Base-by-base conservation (phyloP, 2,888 invertebrate genomes). In the Capitulum mitella region DNA sequence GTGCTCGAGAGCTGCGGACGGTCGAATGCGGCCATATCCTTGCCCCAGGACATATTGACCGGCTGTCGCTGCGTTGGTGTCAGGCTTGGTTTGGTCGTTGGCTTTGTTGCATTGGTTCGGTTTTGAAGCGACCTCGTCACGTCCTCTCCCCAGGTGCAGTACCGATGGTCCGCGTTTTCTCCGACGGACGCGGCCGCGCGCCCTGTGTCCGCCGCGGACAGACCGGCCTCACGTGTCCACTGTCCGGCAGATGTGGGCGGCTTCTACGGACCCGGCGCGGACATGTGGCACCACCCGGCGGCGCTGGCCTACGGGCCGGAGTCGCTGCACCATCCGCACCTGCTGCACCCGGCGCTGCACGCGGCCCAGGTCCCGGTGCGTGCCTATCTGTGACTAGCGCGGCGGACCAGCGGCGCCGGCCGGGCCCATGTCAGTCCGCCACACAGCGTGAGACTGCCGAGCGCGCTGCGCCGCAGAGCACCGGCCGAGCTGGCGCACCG, bases 361-460 rank as follows among this genome's bases (percentile, higher is more conserved):
- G 80, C 97, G 87, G 97, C 95, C 88, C 97, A 97, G 92, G 94
- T 97, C 88, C 95, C 95, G 87, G 95, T 95, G 88, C 93, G 95
- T 89, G 94, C 94, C 89, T 95, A 94, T 91, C 94, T 95, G 92
- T 95, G 94, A 95, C 94, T 94, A 81, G 78, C 78, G 79, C 78
- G 79, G 74, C 64, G 74, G 58, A 37, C 75, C 75, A 54, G 54
- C 74, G 75, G 75, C 40, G 51, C 78, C 26, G 32, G 37, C 78
- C 34, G 51, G 70, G 70, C 64, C 46, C 78, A 64, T 51, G 74
- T 70, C 70, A 43, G 48, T 61, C 29, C n/a, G n/a, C n/a, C n/a
- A n/a, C n/a, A n/a, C n/a, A n/a, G n/a, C n/a, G n/a, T n/a, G n/a
- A n/a, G n/a, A n/a, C n/a, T n/a, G n/a, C n/a, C n/a, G n/a, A n/a